Evolutionary conservation across 1,140 invertebrate species (phyloP), one percentile per base, ranked within the genome.

Genomic region (Elymnias hypermnestra): DNA sequence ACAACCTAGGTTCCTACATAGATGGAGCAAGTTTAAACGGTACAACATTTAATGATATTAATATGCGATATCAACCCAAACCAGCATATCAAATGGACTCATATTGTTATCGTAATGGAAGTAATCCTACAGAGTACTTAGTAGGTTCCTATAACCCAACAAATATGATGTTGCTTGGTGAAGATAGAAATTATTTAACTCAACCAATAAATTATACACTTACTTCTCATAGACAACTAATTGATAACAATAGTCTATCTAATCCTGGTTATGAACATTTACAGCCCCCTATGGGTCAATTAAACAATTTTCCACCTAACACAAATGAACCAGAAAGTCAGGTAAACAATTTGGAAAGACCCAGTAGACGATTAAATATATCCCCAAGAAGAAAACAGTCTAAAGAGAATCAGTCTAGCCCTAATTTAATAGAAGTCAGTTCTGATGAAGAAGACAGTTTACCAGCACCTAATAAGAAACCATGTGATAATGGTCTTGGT

Each of bases 381-480:
- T 85, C 78, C 39, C 81, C 78, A 5, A 60, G 78, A 13, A 72
- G 74, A 46, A 68, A 75, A 57, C 72, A 71, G 7, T 77, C 76
- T 13, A 81, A 72, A 50, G 76, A 79, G 26, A 76, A 54, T 65
- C 65, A 74, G 52, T 25, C 37, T 22, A 58, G 64, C 52, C 19
- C 60, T 26, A 66, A 72, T 53, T 63, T 73, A 22, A 85, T 87
- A 52, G 86, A 86, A 72, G 73, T 87, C 1, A 86, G 83, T 51
- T 86, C 83, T 25, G 83, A 85, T 48, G 86, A 87, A 36, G 86
- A 87, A 60, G 83, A 87, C 19, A 72, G 75, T 60, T 43, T 37
- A 12, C 47, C 67, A 8, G 55, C 63, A 6, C 72, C 71, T 23
- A 75, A 66, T 54, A 82, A 78, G 52, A 70, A 65, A 43, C 66